These are phyloP conservation scores for Epizoanthus fatuus DNA, from an alignment of 92 coral and sea anemone genomes.

Conservation along the genomic window DNA sequence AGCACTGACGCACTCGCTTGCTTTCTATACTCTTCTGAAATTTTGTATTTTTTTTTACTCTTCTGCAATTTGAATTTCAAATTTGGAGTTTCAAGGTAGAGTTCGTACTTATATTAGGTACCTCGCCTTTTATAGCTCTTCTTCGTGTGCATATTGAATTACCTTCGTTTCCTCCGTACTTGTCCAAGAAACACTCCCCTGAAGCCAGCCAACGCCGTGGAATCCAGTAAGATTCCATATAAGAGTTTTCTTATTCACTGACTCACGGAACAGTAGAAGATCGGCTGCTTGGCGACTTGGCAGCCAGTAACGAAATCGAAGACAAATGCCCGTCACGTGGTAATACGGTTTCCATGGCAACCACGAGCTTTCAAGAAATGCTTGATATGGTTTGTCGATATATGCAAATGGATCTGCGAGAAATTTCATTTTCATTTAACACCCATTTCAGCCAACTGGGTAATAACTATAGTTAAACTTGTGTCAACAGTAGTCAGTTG, in stretches of 20 bases:
- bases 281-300: slow-evolving; percentile 34
- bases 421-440: background rate
- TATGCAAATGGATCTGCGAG: slow-evolving; percentile 9
- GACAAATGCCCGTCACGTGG: slow-evolving; percentile 48
- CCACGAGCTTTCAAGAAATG: slow-evolving; percentile 18
- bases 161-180: slow-evolving; percentile 56
- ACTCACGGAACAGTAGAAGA: slow-evolving; percentile 39
- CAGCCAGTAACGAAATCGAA: slow-evolving; percentile 63
- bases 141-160: slow-evolving; percentile 12
- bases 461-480: too few species aligned
- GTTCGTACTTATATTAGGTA: background rate
- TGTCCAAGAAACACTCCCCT: slow-evolving; percentile 67
- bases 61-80: too few species aligned
- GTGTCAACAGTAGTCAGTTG: background rate
- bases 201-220: slow-evolving; percentile 72
- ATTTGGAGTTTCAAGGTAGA: too few species aligned
- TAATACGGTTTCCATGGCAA: slow-evolving; percentile 33
- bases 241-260: background rate
- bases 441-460: too few species aligned
- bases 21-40: too few species aligned
- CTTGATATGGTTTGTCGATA: slow-evolving; percentile 10
- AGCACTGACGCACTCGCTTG: too few species aligned
- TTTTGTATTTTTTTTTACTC: too few species aligned
- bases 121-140: too few species aligned
- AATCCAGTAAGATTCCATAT: slow-evolving; percentile 72